Base-by-base conservation (phyloP, 2,888 invertebrate species). In the Julus scanicus region DNA sequence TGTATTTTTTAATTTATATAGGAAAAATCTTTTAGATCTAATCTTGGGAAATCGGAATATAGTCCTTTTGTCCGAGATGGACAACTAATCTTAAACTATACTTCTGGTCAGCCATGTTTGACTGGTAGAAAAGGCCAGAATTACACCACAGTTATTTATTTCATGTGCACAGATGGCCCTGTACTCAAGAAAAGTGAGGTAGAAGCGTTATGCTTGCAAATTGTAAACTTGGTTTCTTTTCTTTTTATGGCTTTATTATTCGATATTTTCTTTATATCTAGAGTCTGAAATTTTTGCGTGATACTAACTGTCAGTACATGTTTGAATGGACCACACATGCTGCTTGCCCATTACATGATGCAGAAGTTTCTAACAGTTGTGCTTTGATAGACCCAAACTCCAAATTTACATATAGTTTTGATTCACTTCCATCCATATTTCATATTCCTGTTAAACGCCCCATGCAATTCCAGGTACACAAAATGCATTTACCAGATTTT, bases 91-190 rank as follows among this genome's bases (percentile, higher is more conserved):
- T 37, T 89, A 40, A 88, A 88, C 37, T 88, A 88, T 49, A 84
- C 63, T 29, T 48, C 84, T 63, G 89, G 89, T 44, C 86, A 86
- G 13, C 71, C 71, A 63, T 89, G 89, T 83, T 17, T n/a, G 2
- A 40, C 0, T n/a, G 83, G 44, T n/a, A 63, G n/a, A 63, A 37
- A 20, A 11, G 29, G 89, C 44, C 9, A 29, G 13, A 88, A 88
- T 20, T 88, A 88, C 48, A 83, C 87, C 13, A 87, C 88, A 0
- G 17, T 88, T 80, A 87, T 88, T n/a, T 87, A 87, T 87, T 88
- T 88, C 40, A 20, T 80, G 20, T 88, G 88, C 44, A 15, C 80
- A 17, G 48, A 80, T 15, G 83, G 87, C n/a, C n/a, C 53, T n/a
- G 20, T 40, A 17, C n/a, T n/a, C 17, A 63, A n/a, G 63, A 63